Conservation (phyloP, 2,888 invertebrate species). For the Zelleria hepariella region DNA sequence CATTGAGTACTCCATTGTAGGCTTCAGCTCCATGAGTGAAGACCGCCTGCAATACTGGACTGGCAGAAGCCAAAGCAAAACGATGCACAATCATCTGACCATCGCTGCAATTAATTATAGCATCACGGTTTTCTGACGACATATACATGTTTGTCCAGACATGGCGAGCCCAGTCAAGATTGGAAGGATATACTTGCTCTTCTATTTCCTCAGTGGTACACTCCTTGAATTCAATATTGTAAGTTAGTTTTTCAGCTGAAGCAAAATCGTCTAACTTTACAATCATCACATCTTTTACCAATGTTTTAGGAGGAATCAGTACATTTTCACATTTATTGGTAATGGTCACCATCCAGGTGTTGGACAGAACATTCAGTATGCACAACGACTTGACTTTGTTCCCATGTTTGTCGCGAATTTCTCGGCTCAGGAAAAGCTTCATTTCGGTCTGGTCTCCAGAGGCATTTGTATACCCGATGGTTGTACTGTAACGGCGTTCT, state of each 20-base stretch:
- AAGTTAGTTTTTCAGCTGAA: neutral
- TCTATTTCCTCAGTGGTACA: neutral
- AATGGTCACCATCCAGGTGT: neutral
- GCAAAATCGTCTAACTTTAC: neutral
- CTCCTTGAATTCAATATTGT: neutral
- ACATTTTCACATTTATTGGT: neutral
- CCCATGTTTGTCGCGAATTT: constrained; percentile 2
- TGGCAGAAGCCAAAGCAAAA: neutral
- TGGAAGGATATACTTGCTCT: neutral
- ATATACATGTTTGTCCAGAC: constrained; percentile 1
- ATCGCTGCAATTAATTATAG: neutral
- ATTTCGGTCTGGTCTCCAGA: neutral
- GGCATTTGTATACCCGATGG: neutral
- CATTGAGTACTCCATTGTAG: neutral
- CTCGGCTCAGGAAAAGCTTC: neutral
- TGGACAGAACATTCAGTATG: neutral
- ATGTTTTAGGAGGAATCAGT: neutral
- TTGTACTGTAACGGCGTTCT: neutral
- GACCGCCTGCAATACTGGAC: neutral
- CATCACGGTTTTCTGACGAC: neutral
- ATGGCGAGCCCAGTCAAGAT: neutral
- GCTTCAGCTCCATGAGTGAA: constrained; percentile 1
- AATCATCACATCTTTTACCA: neutral
- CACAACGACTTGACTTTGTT: neutral
- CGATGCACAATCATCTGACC: neutral